Conservation (phyloP, 2,888 invertebrate species). For the Apamea crenata region DNA sequence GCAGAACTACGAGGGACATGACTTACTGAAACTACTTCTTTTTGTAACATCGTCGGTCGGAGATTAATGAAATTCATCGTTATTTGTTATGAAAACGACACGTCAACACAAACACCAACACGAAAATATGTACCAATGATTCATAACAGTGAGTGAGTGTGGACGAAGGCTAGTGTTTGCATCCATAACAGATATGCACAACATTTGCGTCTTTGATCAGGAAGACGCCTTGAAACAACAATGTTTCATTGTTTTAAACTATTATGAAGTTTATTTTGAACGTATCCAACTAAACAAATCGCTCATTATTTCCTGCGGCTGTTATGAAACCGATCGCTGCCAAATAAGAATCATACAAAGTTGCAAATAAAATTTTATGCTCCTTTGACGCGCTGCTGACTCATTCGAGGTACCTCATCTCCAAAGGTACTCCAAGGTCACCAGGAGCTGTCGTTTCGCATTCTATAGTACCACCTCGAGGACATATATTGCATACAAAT, state of each 20-base stretch:
- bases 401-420: conserved; percentile 51
- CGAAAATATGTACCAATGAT: not conserved
- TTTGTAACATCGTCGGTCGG: not conserved
- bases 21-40: not conserved
- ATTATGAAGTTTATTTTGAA: conserved; percentile 65
- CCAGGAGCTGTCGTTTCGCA: conserved; percentile 67
- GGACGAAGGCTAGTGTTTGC: not conserved
- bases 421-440: conserved; percentile 70
- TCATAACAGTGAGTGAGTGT: not conserved
- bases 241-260: conserved; percentile 65
- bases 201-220: conserved; percentile 35
- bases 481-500: conserved; percentile 72
- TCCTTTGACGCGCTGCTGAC: conserved; percentile 57
- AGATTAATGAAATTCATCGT: too few relatives aligned
- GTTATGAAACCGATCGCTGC: conserved; percentile 61
- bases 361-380: conserved; percentile 63
- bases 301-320: conserved; percentile 65
- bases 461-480: conserved; percentile 48
- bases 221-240: conserved; percentile 49
- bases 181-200: conserved; percentile 8
- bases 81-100: not conserved
- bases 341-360: conserved; percentile 63
- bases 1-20: not conserved
- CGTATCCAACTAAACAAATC: conserved; percentile 54
- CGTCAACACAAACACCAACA: not conserved